These are phyloP conservation scores for Melolontha melolontha DNA, from an alignment of 2,888 invertebrate genomes.

Conservation along the genomic window DNA sequence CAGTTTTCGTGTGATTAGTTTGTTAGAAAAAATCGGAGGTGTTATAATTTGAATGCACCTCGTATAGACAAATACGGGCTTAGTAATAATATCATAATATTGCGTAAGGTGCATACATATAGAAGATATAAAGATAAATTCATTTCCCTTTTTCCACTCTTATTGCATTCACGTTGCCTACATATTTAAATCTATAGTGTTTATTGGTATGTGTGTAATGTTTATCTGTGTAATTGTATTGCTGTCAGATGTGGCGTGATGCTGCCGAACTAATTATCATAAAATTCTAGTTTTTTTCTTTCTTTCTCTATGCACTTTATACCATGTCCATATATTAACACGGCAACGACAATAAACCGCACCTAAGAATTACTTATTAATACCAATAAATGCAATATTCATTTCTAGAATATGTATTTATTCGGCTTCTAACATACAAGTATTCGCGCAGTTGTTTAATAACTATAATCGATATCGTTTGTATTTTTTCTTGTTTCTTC, in stretches of 20 bases:
- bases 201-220: too few species aligned
- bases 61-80: too few species aligned
- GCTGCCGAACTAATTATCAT: slow-evolving; percentile 19
- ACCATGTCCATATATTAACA: neutral
- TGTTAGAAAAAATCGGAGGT: too few species aligned
- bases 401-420: slow-evolving; percentile 14
- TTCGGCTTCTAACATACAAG: neutral
- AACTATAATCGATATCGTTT: slow-evolving; percentile 15
- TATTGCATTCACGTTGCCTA: too few species aligned
- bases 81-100: too few species aligned
- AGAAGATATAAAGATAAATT: too few species aligned
- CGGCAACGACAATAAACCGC: slow-evolving; percentile 10
- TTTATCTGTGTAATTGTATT: neutral
- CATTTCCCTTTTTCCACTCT: too few species aligned
- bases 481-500: neutral
- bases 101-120: too few species aligned
- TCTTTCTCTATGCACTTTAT: neutral
- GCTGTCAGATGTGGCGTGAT: slow-evolving; percentile 9
- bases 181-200: too few species aligned
- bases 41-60: too few species aligned
- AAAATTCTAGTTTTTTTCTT: slow-evolving; percentile 10
- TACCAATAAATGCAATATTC: slow-evolving; percentile 29
- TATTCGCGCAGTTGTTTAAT: slow-evolving; percentile 15
- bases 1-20: too few species aligned
- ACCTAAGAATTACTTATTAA: slow-evolving; percentile 22